Evolutionary conservation across 2,888 invertebrate genomes (phyloP), one percentile per base, ranked within the genome.

Genomic region (Lamproptera curius): DNA sequence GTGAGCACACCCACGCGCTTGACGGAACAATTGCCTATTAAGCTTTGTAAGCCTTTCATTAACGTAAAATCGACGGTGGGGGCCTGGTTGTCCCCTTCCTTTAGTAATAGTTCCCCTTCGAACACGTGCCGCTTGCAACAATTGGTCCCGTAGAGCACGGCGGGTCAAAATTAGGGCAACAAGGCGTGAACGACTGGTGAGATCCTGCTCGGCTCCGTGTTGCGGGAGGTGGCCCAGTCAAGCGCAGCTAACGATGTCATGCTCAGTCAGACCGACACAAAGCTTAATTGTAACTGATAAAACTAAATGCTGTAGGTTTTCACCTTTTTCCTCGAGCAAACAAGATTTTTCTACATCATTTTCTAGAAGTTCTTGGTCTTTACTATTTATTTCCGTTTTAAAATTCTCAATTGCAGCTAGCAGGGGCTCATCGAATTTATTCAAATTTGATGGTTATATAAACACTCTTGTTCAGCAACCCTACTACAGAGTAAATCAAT

Each of bases 41-140:
- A 14, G 3, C 5, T 31, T 31, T 1, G 59, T 58, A 1, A 58
- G 41, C n/a, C 55, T 50, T 37, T 59, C 58, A 26, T 56, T 58
- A 1, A 57, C 13, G 26, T 57, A 56, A 5, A 60, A 41, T 8
- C 47, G 42, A 1, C 42, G 42, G 0, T 47, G 26, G 2, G 43
- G 11, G 0, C 52, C 48, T 4, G 50, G 33, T 9, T 55, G 20
- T 0, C 40, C 46, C 9, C 53, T 42, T 6, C 54, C 55, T 5
- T 48, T 42, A 1, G 57, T 56, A n/a, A 46, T 50, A 14, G 50
- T 26, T 10, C 44, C 40, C 9, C 54, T 50, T 2, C 54, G 51
- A 16, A 52, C 50, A 1, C 55, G 54, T 16, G 59, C 55, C 1
- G 52, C 51, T 2, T 17, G 39, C 11, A 56, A 47, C 28, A 59